These are phyloP conservation scores for Eupithecia abbreviata DNA, from an alignment of 2,888 invertebrate genomes.

Conservation along the genomic window DNA sequence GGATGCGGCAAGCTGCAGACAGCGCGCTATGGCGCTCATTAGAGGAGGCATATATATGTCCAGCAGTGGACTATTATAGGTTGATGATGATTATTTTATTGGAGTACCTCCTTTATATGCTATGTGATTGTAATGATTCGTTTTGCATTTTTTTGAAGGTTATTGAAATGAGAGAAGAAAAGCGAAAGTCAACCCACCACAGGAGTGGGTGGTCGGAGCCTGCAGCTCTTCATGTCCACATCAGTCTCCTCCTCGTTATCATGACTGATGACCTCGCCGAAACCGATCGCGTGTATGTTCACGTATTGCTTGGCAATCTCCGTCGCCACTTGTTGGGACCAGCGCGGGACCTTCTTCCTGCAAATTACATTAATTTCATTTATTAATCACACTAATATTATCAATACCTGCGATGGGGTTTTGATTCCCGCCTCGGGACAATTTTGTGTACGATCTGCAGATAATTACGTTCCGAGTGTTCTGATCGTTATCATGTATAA, in stretches of 20 bases:
- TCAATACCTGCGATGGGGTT: too few species aligned
- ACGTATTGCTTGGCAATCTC: conserved; percentile 59
- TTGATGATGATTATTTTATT: too few species aligned
- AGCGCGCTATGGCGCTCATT: too few species aligned
- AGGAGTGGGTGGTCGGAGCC: conserved; percentile 70
- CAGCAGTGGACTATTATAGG: too few species aligned
- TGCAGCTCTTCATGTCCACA: conserved; percentile 65
- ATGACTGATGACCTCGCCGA: conserved; percentile 64
- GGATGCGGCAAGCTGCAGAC: too few species aligned
- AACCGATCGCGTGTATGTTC: conserved; percentile 51
- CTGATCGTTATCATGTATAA: too few species aligned
- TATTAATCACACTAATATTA: neutral
- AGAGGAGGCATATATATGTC: too few species aligned
- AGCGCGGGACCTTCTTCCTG: conserved; percentile 59
- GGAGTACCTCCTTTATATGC: too few species aligned
- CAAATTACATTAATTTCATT: conserved; percentile 9
- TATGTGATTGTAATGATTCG: too few species aligned
- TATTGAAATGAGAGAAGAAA: neutral
- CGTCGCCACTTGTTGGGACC: conserved; percentile 58
- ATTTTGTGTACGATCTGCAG: too few species aligned
- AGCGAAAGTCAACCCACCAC: conserved; percentile 55
- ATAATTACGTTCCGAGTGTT: too few species aligned
- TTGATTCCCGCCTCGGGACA: too few species aligned
- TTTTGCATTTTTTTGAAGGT: neutral
- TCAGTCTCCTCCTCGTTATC: conserved; percentile 54